Evolutionary conservation across 2,113 vertebrate species (phyloP), one percentile per base, ranked within the genome.

Genomic region (Oryzias melastigma): DNA sequence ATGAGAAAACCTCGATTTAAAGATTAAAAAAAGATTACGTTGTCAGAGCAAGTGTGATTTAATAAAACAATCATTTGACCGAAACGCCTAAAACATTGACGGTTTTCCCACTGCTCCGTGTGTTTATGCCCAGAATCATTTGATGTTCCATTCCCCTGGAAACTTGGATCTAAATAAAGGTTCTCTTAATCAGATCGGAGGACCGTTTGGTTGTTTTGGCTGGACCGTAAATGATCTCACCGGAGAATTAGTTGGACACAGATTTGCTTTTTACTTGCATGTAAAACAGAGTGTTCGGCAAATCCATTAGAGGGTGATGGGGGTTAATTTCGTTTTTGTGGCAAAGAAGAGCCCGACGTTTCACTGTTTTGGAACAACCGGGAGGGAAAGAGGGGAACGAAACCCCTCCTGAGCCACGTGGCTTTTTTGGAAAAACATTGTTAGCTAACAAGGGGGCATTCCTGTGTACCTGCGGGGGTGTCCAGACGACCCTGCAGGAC

Each of bases 361-460:
- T 55, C 25, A 15, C 18, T 53, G 51, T 53, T 27, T 65, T 43
- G 52, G 58, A 53, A 24, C 41, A 44, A 52, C 47, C 5, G 50
- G 40, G 27, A 51, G 65, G 50, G 40, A 65, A 44, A 54, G 59
- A 57, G 65, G 48, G 20, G 15, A 27, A 17, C 19, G 2, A 29
- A 49, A 55, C 68, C 74, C 25, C 55, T 67, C 58, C 67, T 6
- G 62, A 65, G 59, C 81, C 79, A 67, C 69, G 62, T 76, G 65
- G 66, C 22, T 22, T 27, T 8, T 14, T 62, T 79, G 82, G 67
- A 66, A 77, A 61, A 75, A 80, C 79, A 86, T 42, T 68, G 63
- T 80, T 72, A 73, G 73, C 65, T 83, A 80, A 83, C 69, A 73
- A 72, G 73, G 63, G 35, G 77, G 74, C 83, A 88, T 88, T 87